phyloP scores from a whole-genome alignment of 2,888 invertebrate species.

The Pterostichus madidus region DNA sequence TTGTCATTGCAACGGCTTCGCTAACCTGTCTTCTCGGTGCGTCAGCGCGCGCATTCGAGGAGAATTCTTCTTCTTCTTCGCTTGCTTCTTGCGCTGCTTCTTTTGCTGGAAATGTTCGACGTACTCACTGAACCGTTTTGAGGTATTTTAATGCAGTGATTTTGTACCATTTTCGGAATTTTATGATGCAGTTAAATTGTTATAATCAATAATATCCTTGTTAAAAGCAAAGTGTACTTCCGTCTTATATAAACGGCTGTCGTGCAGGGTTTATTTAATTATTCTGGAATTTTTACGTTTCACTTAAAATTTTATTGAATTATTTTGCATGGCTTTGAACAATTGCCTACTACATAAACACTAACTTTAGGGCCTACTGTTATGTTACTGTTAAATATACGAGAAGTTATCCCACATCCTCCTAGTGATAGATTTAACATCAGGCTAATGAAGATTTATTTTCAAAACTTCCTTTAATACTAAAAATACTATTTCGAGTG shows the following conservation, averaged over 20 bases:
- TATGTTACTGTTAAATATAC: no score
- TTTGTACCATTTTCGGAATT: constrained; percentile 6
- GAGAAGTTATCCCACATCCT: no score
- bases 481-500: no score
- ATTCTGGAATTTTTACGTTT: not conserved
- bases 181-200: constrained; percentile 39
- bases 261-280: not conserved
- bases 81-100: constrained; percentile 15
- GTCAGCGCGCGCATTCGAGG: constrained; percentile 1
- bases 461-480: no score
- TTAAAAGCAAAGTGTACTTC: not conserved
- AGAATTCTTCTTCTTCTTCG: not conserved
- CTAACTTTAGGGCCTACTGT: no score
- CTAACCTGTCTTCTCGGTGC: not conserved
- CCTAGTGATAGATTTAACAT: no score
- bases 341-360: no score
- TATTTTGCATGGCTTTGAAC: no score
- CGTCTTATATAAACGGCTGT: not conserved
- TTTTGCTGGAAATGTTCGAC: constrained; percentile 1
- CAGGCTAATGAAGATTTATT: no score
- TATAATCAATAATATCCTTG: constrained; percentile 39
- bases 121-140: constrained; percentile 6
- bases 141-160: constrained; percentile 35
- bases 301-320: no score
- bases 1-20: constrained; percentile 69